phyloP scores from a whole-genome alignment of 2,888 invertebrate species.

The Saturnia pavonia region DNA sequence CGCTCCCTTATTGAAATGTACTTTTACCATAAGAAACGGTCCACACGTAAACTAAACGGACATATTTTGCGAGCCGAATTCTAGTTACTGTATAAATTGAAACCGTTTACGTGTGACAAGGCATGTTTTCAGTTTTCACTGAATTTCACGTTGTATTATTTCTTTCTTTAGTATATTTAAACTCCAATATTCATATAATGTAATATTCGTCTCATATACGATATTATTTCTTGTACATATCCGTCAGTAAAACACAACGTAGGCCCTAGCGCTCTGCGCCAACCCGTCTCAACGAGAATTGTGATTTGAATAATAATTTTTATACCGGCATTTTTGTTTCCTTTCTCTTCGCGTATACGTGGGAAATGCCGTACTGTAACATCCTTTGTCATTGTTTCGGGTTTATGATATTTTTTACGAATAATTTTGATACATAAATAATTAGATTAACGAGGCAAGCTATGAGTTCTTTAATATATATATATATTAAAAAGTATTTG shows the following conservation, averaged over 20 bases:
- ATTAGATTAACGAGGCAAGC: background rate
- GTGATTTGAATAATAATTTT: slow-evolving; percentile 81
- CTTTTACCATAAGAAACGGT: background rate
- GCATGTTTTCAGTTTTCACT: background rate
- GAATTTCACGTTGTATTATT: background rate
- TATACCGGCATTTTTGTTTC: slow-evolving; percentile 76
- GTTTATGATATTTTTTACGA: slow-evolving; percentile 45
- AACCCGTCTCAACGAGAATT: slow-evolving; percentile 60
- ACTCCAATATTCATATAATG: slow-evolving; percentile 45
- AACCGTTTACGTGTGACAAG: background rate
- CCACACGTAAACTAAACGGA: background rate
- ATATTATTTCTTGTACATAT: slow-evolving; percentile 44
- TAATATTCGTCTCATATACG: slow-evolving; percentile 36
- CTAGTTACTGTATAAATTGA: background rate
- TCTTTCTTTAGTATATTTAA: slow-evolving; percentile 21
- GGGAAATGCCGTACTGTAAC: slow-evolving; percentile 75
- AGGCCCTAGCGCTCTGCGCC: slow-evolving; percentile 71
- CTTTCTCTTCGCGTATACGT: slow-evolving; percentile 72
- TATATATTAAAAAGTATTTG: no score
- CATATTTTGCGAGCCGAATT: background rate
- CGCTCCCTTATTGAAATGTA: no score
- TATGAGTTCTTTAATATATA: no score
- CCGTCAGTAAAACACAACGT: slow-evolving; percentile 75
- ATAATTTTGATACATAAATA: slow-evolving; percentile 33
- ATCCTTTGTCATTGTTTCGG: slow-evolving; percentile 58